Percentiles rank a stretch among this genome's conserved stretches.
phyloP scores from a whole-genome alignment of 2,888 invertebrate species.

The Harpagoxenus sublaevis region DNA sequence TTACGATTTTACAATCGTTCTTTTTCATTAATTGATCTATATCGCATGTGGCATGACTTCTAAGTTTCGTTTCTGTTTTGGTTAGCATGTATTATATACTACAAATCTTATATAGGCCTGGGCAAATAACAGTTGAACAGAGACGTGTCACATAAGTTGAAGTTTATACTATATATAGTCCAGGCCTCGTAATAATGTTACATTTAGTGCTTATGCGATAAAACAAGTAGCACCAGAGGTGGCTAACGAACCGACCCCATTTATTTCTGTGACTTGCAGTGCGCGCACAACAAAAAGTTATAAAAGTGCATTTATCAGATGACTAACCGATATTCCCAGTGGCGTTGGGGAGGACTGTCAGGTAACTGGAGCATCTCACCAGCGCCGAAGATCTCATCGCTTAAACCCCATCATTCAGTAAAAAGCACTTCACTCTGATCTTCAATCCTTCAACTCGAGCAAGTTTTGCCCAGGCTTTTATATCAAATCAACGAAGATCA shows the following conservation, averaged over 20 bases:
- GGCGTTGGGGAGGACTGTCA: constrained; percentile 82
- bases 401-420: constrained; percentile 84
- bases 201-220: constrained; percentile 63
- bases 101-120: constrained; percentile 54
- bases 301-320: constrained; percentile 86
- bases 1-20: neutral
- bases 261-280: constrained; percentile 85
- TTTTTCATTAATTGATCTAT: constrained; percentile 8
- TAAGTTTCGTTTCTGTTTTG: constrained; percentile 35
- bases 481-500: constrained; percentile 60
- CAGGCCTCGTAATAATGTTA: constrained; percentile 57
- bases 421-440: constrained; percentile 69
- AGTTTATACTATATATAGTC: constrained; percentile 52
- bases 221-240: constrained; percentile 72
- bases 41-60: constrained; percentile 72
- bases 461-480: constrained; percentile 65
- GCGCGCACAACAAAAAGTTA: constrained; percentile 85
- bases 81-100: constrained; percentile 56
- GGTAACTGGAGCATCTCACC: constrained; percentile 82
- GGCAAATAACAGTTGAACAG: constrained; percentile 57
- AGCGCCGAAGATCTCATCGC: constrained; percentile 84
- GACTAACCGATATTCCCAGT: constrained; percentile 86
- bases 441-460: constrained; percentile 62
- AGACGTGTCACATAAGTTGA: constrained; percentile 27
- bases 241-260: constrained; percentile 81